Evolutionary conservation across 1,140 invertebrate species (phyloP).

Genomic region (Diorhabda carinulata): DNA sequence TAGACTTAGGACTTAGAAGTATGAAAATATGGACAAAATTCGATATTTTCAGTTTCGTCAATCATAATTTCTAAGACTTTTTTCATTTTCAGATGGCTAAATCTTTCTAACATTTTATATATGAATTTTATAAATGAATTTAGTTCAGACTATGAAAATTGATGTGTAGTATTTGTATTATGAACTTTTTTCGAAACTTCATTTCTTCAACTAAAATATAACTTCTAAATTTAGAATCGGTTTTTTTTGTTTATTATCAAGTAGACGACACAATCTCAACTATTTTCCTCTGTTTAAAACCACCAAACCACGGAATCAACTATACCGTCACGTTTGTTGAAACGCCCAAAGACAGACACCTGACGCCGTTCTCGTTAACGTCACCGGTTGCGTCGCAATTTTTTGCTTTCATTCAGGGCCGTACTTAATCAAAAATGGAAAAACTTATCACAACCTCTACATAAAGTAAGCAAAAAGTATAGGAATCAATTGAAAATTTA

Average conservation of each 20-base stretch:
- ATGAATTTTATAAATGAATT: not conserved
- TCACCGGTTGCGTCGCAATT: no score
- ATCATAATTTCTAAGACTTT: no score
- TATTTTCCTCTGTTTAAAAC: not conserved
- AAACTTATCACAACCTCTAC: no score
- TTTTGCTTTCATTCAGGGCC: no score
- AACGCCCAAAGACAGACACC: conserved; percentile 27
- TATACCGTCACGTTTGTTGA: conserved; percentile 37
- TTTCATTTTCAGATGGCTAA: no score
- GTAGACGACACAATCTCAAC: not conserved
- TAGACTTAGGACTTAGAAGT: no score
- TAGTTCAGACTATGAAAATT: not conserved
- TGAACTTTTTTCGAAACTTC: not conserved
- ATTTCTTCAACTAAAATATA: not conserved
- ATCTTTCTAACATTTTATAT: no score
- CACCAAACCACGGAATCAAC: conserved; percentile 24
- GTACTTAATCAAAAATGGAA: no score
- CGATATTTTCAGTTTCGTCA: no score
- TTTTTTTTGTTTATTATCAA: not conserved
- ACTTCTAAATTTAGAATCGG: not conserved
- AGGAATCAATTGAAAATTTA: no score
- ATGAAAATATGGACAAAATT: no score
- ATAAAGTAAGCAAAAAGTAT: no score
- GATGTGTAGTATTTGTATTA: not conserved
- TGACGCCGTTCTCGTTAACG: conserved; percentile 24